Base-by-base conservation (phyloP, 2,113 vertebrate genomes). In the Toxotes jaculatrix region DNA sequence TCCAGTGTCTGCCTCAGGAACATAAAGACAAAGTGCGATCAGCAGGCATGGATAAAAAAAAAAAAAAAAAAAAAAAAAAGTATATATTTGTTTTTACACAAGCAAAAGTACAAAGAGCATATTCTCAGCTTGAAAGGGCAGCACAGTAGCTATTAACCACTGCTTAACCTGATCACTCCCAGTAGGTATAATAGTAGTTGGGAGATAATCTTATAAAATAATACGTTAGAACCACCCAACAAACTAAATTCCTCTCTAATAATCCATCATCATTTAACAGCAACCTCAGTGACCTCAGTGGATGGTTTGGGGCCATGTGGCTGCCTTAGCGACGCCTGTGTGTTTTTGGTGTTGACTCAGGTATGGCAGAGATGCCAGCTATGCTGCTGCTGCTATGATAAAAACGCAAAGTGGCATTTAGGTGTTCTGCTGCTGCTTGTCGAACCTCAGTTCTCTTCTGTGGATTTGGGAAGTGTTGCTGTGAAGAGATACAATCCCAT, bases 301-400 rank as follows among this genome's bases (percentile, higher is more conserved):
- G 19, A 53, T 5, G 43, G 19, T 9, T 73, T 23, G 40, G 42
- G 42, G 19, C 3, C 12, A 12, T 55, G 27, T 14, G 17, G 16
- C 13, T 4, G 23, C 31, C 64, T 21, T n/a, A 4, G 43, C 0
- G n/a, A 61, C 6, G 9, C 66, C 59, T 13, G 16, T 16, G 21
- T 47, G 42, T 59, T 27, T 49, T 60, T 47, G 11, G 4, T 21
- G 59, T 34, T 76, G 34, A 55, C 42, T 53, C 59, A 56, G 62
- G 38, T 77, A 66, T 78, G 70, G 43, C 47, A 70, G 60, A 32
- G 57, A 69, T 74, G 80, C 36, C 63, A 82, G 34, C 64, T 81
- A 80, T 85, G 75, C 65, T 49, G 32, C 68, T 63, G 42, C 62
- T 43, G 80, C 74, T 79, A 71, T 77, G 83, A 40, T 32, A 12